Evolutionary conservation across 2,113 vertebrate species (phyloP).

Genomic region (Mobula hypostoma): DNA sequence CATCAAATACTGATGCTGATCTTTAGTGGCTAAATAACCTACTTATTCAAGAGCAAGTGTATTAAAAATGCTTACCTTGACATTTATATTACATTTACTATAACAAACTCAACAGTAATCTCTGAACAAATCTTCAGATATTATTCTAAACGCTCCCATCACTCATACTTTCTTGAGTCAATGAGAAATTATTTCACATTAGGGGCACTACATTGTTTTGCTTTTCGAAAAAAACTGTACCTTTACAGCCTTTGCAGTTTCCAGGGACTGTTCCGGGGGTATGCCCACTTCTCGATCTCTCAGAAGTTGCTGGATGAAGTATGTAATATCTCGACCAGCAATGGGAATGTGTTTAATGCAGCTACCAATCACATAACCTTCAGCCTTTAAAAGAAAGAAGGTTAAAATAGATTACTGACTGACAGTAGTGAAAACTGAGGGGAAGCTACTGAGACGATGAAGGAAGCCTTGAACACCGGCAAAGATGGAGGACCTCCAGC

Average conservation of each 20-base stretch:
- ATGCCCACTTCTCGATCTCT: conserved; percentile 95
- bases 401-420: too few species aligned
- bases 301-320: conserved; percentile 93
- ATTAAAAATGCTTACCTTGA: not conserved
- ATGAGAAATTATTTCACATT: not conserved
- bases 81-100: too few species aligned
- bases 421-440: too few species aligned
- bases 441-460: too few species aligned
- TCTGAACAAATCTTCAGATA: too few species aligned
- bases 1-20: too few species aligned
- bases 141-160: too few species aligned
- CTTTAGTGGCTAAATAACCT: too few species aligned
- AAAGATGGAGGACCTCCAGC: too few species aligned
- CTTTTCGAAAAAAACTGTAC: conserved; percentile 49
- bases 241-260: conserved; percentile 97
- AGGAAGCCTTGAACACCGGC: too few species aligned
- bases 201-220: not conserved
- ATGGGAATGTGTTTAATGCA: conserved; percentile 99
- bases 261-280: conserved; percentile 92
- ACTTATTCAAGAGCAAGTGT: not conserved
- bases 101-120: too few species aligned
- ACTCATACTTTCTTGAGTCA: not conserved
- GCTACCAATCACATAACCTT: conserved; percentile 97
- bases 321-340: conserved; percentile 94
- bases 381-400: conserved; percentile 61